Evolutionary conservation across 1,140 invertebrate species (phyloP).

Genomic region (Potamilus streckersoni): DNA sequence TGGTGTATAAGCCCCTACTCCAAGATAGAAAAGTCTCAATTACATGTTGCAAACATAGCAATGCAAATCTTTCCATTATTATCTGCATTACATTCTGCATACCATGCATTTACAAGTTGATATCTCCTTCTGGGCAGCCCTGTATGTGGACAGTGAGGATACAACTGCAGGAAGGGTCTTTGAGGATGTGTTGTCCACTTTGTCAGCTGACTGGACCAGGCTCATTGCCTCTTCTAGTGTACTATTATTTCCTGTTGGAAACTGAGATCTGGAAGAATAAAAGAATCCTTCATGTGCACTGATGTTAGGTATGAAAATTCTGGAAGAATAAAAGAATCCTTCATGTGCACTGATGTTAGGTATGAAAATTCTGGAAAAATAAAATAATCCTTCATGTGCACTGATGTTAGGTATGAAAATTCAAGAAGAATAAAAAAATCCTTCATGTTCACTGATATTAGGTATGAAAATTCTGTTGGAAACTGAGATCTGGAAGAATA

Average conservation of each 20-base stretch:
- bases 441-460: too few relatives aligned
- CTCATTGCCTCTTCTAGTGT: conserved; percentile 24
- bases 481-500: conserved; percentile 22
- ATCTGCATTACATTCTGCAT: too few relatives aligned
- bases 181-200: conserved; percentile 17
- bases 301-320: background rate
- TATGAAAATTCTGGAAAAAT: background rate
- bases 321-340: conserved; percentile 3
- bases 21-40: too few relatives aligned
- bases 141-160: conserved; percentile 17
- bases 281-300: background rate
- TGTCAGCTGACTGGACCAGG: conserved; percentile 1
- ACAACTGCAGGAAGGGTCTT: conserved; percentile 9
- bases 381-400: background rate
- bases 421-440: background rate
- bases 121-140: conserved; percentile 29
- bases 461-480: conserved; percentile 2
- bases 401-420: background rate
- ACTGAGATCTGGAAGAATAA: conserved; percentile 19
- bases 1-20: too few relatives aligned
- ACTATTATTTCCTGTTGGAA: conserved; percentile 5
- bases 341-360: too few relatives aligned
- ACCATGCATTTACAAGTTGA: conserved; percentile 5
- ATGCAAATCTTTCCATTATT: too few relatives aligned
- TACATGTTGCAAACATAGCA: too few relatives aligned